Base-by-base conservation (phyloP, 2,113 vertebrate species). In the Aegotheles bennettii region DNA sequence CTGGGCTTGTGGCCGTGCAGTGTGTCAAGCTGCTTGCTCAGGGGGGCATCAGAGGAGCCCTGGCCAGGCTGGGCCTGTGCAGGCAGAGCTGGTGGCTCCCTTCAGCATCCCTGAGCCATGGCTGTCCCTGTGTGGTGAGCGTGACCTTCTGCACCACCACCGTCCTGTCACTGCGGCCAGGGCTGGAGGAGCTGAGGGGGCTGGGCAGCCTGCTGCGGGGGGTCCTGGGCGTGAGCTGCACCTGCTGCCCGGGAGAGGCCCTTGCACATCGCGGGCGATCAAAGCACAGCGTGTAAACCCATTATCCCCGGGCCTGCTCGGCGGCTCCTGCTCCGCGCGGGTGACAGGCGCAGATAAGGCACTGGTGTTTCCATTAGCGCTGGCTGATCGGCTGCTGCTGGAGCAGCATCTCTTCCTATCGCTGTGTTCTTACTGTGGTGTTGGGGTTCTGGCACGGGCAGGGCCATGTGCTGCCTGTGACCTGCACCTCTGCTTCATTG, bases 1-100 rank as follows among this genome's bases (percentile, higher is more conserved):
- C 10, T 3, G 2, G 20, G 31, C 0, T 0, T 36, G 25, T 3
- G 2, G 20, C 26, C 1, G 0, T 36, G 25, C 23, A 24, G 28
- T 3, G 18, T 60, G 61, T 73, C 45, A n/a, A 16, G 50, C n/a
- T 48, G 86, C 45, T 38, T 29, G 15, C 19, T 11, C 15, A 2
- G 16, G 7, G 26, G 7, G 7, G 8, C 56, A 4, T 20, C 0
- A 0, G 42, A 50, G 56, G 67, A 63, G 29, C 31, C 42, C 43
- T 36, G 43, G 11, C 7, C 0, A 17, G 25, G 38, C 69, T 75
- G 38, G 67, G 33, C 45, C 60, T 51, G 28, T 15, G 10, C 4
- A 21, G 13, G 24, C 47, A 61, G 59, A 76, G 73, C 77, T 31
- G n/a, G 38, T 8, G 31, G 14, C 43, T 89, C 25, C 59, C 13